Percentiles rank a stretch among this genome's conserved stretches.
These are phyloP conservation scores for Antrozous pallidus DNA, from an alignment of 2,797 vertebrate genomes.

Conservation along the genomic window DNA sequence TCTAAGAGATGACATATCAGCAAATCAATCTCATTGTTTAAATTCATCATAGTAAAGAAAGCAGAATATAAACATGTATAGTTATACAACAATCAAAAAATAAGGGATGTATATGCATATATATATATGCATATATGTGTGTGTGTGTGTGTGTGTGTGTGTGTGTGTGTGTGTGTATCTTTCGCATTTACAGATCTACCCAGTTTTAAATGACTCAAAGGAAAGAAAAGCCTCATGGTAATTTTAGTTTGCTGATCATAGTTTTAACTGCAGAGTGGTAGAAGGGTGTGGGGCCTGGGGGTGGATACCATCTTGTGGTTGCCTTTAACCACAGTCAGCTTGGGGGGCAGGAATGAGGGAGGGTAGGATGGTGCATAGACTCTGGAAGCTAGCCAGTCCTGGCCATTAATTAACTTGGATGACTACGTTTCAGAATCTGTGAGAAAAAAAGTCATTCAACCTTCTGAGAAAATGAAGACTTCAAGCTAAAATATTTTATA, in stretches of 20 bases:
- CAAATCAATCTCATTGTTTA: conserved; percentile 9
- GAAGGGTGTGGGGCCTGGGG: conserved; percentile 21
- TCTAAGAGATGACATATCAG: neutral
- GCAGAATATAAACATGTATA: neutral
- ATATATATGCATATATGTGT: no score
- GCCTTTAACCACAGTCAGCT: conserved; percentile 43
- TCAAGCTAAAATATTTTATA: conserved; percentile 33
- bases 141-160: no score
- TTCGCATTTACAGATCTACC: neutral
- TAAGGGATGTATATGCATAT: neutral
- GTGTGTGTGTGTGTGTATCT: no score
- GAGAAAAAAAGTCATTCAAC: conserved; percentile 34
- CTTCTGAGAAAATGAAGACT: conserved; percentile 41
- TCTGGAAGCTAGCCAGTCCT: neutral
- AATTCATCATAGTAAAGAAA: neutral
- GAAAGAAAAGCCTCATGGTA: neutral
- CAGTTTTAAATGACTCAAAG: conserved; percentile 39
- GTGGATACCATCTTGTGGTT: conserved; percentile 42
- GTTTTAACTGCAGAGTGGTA: conserved; percentile 56
- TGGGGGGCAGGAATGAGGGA: neutral
- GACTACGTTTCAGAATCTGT: conserved; percentile 60
- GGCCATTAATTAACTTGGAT: conserved; percentile 59
- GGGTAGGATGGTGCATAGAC: neutral
- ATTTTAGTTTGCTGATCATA: conserved; percentile 56
- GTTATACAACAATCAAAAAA: neutral